Percentiles rank a stretch among this genome's conserved stretches.
Evolutionary conservation across 2,888 invertebrate genomes (phyloP).

Genomic region (Cephus nigrinus): DNA sequence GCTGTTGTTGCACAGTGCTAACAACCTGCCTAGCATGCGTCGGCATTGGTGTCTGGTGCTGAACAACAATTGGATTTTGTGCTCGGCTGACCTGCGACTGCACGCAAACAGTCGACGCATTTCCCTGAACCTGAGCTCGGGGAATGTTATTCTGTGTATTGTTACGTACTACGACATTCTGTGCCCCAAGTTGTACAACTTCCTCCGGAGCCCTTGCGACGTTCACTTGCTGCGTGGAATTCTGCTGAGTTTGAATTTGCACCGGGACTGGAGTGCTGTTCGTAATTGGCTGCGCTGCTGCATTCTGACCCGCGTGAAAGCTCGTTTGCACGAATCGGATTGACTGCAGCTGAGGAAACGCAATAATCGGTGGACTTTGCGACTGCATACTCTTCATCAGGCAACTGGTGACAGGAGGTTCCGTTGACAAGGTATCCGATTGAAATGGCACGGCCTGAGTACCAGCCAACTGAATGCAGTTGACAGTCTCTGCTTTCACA

Average conservation of each 20-base stretch:
- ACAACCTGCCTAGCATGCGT: not conserved
- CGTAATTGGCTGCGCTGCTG: conserved; percentile 13
- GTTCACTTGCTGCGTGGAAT: conserved; percentile 44
- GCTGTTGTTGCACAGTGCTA: conserved; percentile 29
- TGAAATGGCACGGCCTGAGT: conserved; percentile 52
- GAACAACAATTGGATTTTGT: conserved; percentile 54
- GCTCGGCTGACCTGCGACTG: conserved; percentile 42
- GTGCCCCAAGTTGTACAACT: conserved; percentile 45
- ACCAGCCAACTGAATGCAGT: conserved; percentile 56
- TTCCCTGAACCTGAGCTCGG: conserved; percentile 30
- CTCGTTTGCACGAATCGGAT: conserved; percentile 61
- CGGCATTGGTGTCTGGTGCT: conserved; percentile 47
- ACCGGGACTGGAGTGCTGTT: conserved; percentile 15
- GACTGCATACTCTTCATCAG: conserved; percentile 59
- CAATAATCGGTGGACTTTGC: conserved; percentile 56
- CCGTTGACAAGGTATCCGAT: conserved; percentile 46
- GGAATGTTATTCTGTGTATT: conserved; percentile 28
- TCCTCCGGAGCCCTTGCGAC: conserved; percentile 54
- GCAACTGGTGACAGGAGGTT: conserved; percentile 50
- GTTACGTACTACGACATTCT: conserved; percentile 28
- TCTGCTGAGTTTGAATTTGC: conserved; percentile 36
- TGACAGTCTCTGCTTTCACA: conserved; percentile 37
- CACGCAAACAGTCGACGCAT: conserved; percentile 33
- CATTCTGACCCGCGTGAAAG: conserved; percentile 40
- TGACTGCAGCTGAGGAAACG: conserved; percentile 60